phyloP scores from a whole-genome alignment of 2,888 invertebrate species.

The Hirtodrosophila cameraria region DNA sequence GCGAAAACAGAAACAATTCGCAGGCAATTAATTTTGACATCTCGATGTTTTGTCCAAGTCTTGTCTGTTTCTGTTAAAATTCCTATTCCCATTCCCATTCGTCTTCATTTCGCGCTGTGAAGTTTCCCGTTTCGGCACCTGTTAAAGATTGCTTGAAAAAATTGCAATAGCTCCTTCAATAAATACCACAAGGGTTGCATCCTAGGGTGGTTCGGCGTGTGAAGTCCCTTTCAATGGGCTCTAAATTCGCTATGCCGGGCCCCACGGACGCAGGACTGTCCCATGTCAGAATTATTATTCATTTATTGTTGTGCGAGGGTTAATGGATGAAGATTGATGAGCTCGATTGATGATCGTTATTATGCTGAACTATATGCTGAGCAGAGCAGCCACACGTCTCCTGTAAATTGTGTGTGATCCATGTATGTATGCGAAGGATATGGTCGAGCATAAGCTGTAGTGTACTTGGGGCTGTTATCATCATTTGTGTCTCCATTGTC shows the following conservation, averaged over 20 bases:
- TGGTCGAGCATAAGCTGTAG: neutral
- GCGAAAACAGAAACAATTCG: constrained; percentile 23
- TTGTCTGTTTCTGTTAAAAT: too few species aligned
- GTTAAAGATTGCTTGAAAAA: constrained; percentile 2
- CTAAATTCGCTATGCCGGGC: constrained; percentile 3
- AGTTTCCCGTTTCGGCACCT: constrained; percentile 20
- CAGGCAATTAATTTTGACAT: constrained; percentile 22
- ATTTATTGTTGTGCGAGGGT: constrained; percentile 40
- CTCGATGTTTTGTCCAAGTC: too few species aligned
- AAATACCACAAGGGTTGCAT: too few species aligned
- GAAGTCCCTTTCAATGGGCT: constrained; percentile 7
- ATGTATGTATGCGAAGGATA: neutral
- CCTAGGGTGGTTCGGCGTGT: neutral
- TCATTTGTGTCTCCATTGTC: constrained; percentile 72
- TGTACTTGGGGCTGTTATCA: constrained; percentile 22
- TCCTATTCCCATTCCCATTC: neutral
- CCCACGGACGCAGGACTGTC: neutral
- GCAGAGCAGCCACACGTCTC: constrained; percentile 5
- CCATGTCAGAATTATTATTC: constrained; percentile 49
- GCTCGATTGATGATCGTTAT: constrained; percentile 59
- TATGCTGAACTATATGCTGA: constrained; percentile 41
- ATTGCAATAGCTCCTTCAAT: neutral
- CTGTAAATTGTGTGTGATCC: constrained; percentile 6
- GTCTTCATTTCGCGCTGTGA: constrained; percentile 5
- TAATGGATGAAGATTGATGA: constrained; percentile 76